Evolutionary conservation across 2,113 vertebrate genomes (phyloP).

Genomic region (Empidonax traillii): DNA sequence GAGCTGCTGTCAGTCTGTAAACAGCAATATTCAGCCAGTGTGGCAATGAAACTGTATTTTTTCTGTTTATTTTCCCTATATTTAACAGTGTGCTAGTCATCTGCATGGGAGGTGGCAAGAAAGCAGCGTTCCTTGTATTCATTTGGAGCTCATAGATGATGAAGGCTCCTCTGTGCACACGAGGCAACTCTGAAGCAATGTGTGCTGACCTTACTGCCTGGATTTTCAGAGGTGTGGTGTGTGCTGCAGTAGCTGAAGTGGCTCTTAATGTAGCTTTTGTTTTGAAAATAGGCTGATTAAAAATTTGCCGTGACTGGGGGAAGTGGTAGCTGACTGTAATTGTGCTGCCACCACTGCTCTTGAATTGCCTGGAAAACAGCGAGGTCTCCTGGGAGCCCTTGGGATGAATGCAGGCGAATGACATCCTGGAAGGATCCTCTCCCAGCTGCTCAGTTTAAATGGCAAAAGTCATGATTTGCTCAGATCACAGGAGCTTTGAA

Average conservation of each 20-base stretch:
- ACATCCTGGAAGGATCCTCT: conserved; percentile 19
- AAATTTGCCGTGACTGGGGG: not conserved
- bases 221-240: not conserved
- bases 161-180: not conserved
- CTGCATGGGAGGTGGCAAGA: not conserved
- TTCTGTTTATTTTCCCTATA: not conserved
- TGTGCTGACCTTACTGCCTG: not conserved
- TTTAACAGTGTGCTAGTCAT: not conserved
- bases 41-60: not conserved
- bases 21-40: not conserved
- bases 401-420: conserved; percentile 9
- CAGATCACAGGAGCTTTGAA: conserved; percentile 29
- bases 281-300: conserved; percentile 47
- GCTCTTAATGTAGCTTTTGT: conserved; percentile 38
- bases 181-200: not conserved
- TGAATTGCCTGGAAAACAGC: conserved; percentile 43
- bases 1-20: not conserved
- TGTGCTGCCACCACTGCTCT: conserved; percentile 34
- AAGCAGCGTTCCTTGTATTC: not conserved
- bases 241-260: not conserved
- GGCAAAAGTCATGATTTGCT: conserved; percentile 33
- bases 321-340: conserved; percentile 35
- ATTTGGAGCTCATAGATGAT: not conserved
- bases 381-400: conserved; percentile 10
- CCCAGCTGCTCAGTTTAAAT: conserved; percentile 39